Base-by-base conservation (phyloP, 1,140 invertebrate genomes). In the Lepidurus couesii region DNA sequence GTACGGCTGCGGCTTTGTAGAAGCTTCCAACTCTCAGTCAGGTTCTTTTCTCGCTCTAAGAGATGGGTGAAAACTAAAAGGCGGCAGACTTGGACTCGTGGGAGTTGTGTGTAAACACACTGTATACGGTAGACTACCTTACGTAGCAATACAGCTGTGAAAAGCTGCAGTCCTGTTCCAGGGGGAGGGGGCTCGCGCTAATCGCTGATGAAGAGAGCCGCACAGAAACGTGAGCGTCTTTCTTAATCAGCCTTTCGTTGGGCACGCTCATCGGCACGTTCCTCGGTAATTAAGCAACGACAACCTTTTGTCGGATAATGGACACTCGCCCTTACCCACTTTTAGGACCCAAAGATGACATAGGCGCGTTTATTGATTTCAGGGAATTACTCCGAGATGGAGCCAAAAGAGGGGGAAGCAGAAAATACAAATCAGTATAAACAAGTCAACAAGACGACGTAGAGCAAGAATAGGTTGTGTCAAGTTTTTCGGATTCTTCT, bases 191-290 rank as follows among this genome's bases (percentile, higher is more conserved):
- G 21, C 53, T 65, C 16, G 16, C 53, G n/a, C 53, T 65, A 65
- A 65, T 65, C 53, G 53, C 21, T 65, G 53, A 65, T 65, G 53
- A 65, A 65, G n/a, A 65, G 53, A 65, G 53, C 53, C 53, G 53
- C 53, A 65, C 16, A 13, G 53, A 65, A 65, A 65, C 53, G 53
- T 65, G 53, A 65, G 53, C 53, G 53, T 65, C 53, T 65, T 65
- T 65, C 53, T 65, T 65, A 65, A 65, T 65, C 53, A 65, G 16
- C 7, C 9, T 0, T 16, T 16, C 53, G 8, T 7, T 7, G 53
- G 6, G n/a, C 53, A 4, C 53, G 13, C 53, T 65, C 53, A 65
- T 65, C 53, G 53, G 53, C 53, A 65, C 53, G 53, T 65, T 65
- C 53, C 16, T 9, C 53, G 21, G 53, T 65, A 65, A 65, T 65